These are phyloP conservation scores for Mesocricetus auratus DNA, from an alignment of 2,113 vertebrate genomes.

Conservation along the genomic window DNA sequence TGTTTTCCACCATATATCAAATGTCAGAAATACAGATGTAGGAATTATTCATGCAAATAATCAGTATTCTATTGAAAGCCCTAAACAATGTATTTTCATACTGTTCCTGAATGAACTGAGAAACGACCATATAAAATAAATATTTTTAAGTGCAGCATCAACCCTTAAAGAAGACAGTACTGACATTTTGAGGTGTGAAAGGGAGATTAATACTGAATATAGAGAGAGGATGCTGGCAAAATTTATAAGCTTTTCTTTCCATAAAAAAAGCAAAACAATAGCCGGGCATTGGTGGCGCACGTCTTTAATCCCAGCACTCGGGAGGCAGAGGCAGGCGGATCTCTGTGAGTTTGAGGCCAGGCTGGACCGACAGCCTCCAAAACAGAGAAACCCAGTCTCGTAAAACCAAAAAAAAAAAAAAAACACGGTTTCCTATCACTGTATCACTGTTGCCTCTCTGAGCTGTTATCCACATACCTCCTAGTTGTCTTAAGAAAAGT, in stretches of 20 bases:
- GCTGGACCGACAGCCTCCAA: no score
- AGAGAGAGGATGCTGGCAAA: slow-evolving; percentile 32
- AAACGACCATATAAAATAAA: slow-evolving; percentile 48
- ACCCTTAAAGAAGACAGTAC: slow-evolving; percentile 57
- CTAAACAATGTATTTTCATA: not conserved
- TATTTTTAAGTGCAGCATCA: slow-evolving; percentile 29
- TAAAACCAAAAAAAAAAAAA: no score
- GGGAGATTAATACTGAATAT: slow-evolving; percentile 45
- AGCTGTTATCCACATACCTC: not conserved
- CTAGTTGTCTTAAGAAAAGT: not conserved
- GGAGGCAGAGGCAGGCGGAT: no score
- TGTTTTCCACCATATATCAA: slow-evolving; percentile 5
- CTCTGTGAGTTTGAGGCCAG: no score
- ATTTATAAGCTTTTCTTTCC: slow-evolving; percentile 46
- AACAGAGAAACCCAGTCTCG: no score
- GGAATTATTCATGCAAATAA: not conserved
- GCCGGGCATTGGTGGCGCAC: no score
- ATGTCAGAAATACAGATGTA: not conserved
- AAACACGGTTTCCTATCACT: no score
- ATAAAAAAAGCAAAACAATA: no score
- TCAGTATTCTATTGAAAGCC: slow-evolving; percentile 39
- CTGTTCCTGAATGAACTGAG: not conserved
- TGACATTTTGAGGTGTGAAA: slow-evolving; percentile 63
- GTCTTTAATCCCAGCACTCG: no score
- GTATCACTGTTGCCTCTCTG: slow-evolving; percentile 14